phyloP scores from a whole-genome alignment of 2,888 invertebrate species.

The Andrena camellia region DNA sequence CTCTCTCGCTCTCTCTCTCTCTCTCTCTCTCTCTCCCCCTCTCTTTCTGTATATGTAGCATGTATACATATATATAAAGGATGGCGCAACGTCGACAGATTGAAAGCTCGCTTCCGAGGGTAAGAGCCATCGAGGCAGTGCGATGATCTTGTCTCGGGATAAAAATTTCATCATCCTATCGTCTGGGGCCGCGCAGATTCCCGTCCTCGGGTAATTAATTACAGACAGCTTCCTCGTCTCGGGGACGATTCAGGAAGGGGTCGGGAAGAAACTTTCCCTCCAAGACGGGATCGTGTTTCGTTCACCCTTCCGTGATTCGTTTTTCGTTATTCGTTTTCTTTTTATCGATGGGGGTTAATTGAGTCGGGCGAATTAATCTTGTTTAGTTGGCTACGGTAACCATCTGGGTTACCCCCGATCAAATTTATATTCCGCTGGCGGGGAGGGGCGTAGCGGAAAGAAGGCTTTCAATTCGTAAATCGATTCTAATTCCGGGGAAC shows the following conservation, averaged over 20 bases:
- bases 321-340: background rate
- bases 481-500: slow-evolving; percentile 7
- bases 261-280: slow-evolving; percentile 12
- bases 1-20: background rate
- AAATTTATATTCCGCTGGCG: slow-evolving; percentile 5
- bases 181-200: slow-evolving; percentile 25
- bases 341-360: slow-evolving; percentile 29
- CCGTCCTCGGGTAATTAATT: slow-evolving; percentile 59
- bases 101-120: slow-evolving; percentile 44
- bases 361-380: slow-evolving; percentile 51
- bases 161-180: slow-evolving; percentile 63
- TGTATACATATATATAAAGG: background rate
- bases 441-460: background rate
- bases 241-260: slow-evolving; percentile 20
- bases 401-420: slow-evolving; percentile 5
- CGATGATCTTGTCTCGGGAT: slow-evolving; percentile 31
- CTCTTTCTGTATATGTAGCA: background rate
- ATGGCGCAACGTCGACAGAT: slow-evolving; percentile 18
- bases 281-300: slow-evolving; percentile 30
- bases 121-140: slow-evolving; percentile 16
- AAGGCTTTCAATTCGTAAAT: background rate
- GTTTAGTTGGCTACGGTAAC: slow-evolving; percentile 21
- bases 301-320: background rate
- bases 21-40: background rate
- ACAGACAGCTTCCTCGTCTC: slow-evolving; percentile 18